phyloP scores from a whole-genome alignment of 2,113 vertebrate species.

The Cyrtonyx montezumae region DNA sequence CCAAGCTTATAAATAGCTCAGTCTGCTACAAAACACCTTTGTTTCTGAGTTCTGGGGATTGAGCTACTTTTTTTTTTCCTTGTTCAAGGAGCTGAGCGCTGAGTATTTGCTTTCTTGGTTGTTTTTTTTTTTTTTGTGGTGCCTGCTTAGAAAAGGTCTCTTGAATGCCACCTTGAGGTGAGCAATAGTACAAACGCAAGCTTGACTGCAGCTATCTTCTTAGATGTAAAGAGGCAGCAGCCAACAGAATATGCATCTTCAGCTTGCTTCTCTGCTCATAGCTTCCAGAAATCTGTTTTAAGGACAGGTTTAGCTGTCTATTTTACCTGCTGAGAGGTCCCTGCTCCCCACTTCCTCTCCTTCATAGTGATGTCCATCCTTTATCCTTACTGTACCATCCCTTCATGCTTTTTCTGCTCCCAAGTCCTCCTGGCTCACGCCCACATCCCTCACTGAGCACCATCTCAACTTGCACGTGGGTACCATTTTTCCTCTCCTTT shows the following conservation, averaged over 20 bases:
- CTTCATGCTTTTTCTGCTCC: background rate
- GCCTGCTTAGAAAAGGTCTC: background rate
- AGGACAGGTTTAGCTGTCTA: background rate
- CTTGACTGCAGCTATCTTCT: background rate
- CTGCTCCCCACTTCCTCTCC: background rate
- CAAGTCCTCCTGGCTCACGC: background rate
- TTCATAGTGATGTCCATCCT: background rate
- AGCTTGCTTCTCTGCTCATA: background rate
- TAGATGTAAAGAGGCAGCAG: background rate
- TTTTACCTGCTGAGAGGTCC: background rate
- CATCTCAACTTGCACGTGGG: background rate
- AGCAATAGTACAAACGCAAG: background rate
- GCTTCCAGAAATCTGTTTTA: background rate
- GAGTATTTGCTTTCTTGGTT: background rate
- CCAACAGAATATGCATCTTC: background rate
- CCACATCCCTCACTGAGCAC: background rate
- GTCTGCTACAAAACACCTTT: slow-evolving; percentile 58
- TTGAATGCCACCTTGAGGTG: background rate
- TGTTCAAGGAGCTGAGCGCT: background rate
- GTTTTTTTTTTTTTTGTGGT: background rate
- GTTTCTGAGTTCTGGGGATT: background rate
- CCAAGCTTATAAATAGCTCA: slow-evolving; percentile 58
- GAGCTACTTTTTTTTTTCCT: background rate
- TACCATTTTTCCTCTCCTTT: background rate
- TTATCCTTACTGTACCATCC: fast-evolving